Evolutionary conservation across 2,888 invertebrate species (phyloP), one percentile per base, ranked within the genome.

Genomic region (Andrena fulva): DNA sequence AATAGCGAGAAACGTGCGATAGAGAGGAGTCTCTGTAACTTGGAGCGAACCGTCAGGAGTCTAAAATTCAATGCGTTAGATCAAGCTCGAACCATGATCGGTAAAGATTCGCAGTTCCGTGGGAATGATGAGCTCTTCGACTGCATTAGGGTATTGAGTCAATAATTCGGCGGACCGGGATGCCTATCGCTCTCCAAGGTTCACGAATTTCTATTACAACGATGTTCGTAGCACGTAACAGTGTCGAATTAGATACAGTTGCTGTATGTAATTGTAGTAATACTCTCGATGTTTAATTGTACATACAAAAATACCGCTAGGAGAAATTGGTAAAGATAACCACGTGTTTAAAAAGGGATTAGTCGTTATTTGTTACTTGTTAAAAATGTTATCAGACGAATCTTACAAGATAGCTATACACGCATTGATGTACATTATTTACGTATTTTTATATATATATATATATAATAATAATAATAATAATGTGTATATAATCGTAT

Each of bases 1-100:
- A 91, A 91, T 84, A 91, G 88, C 64, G 92, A 92, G 56, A 91
- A 89, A 85, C 90, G 91, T 31, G 91, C 91, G 33, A 92, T 92
- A 73, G 90, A 92, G 70, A 89, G 90, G 71, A 89, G 88, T 78
- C 89, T 92, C 31, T 80, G 80, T 24, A 89, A 89, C 77, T 86
- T 91, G 81, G 92, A 92, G 84, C 86, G 77, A 66, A 90, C 88
- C 33, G 89, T 92, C 27, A 86, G 84, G 60, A 85, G 76, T 74
- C 73, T 91, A 62, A 90, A 90, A 86, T 85, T 54, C 67, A 87
- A 86, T 68, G 77, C 87, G 67, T 70, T 90, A 56, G 87, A 75
- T 80, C 88, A 91, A 78, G 89, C 91, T 64, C 85, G 86, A 74
- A 86, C 80, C 29, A 82, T 87, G 84, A 86, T 87, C 27, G 79